phyloP scores from a whole-genome alignment of 2,888 invertebrate species.

The Cloeon dipterum region DNA sequence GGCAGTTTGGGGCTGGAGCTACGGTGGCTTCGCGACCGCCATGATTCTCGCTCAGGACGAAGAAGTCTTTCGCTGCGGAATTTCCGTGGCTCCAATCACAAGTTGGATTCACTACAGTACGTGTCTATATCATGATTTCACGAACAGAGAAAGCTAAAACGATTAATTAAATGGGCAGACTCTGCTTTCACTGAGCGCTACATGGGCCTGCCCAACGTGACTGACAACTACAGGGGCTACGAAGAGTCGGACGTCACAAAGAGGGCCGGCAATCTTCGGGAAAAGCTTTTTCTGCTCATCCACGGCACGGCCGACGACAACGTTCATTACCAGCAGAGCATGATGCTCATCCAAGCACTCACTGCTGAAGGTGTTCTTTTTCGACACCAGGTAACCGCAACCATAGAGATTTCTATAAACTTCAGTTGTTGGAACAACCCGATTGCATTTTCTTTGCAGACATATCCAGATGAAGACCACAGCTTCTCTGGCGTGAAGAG shows the following conservation, averaged over 20 bases:
- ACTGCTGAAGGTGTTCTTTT: constrained; percentile 62
- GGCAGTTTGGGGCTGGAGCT: constrained; percentile 71
- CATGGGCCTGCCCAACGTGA: constrained; percentile 41
- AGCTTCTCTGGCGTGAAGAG: constrained; percentile 42
- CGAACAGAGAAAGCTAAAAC: too few species aligned
- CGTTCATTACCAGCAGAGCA: constrained; percentile 71
- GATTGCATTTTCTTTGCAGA: constrained; percentile 36
- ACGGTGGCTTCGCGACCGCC: constrained; percentile 68
- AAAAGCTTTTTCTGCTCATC: constrained; percentile 33
- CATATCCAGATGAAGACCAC: constrained; percentile 74
- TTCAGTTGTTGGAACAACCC: too few species aligned
- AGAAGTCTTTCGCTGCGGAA: constrained; percentile 58
- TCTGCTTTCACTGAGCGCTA: constrained; percentile 81
- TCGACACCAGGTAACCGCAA: constrained; percentile 56
- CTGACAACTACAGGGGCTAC: constrained; percentile 42
- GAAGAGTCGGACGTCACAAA: constrained; percentile 57
- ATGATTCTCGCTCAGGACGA: constrained; percentile 58
- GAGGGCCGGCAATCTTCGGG: constrained; percentile 50
- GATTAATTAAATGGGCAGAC: too few species aligned
- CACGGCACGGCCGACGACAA: constrained; percentile 71
- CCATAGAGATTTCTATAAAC: too few species aligned
- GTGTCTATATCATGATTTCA: constrained; percentile 15
- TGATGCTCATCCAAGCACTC: constrained; percentile 61
- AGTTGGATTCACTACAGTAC: constrained; percentile 60
- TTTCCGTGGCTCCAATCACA: constrained; percentile 68